phyloP scores from a whole-genome alignment of 2,888 invertebrate species.

The Chymomyza amoena region DNA sequence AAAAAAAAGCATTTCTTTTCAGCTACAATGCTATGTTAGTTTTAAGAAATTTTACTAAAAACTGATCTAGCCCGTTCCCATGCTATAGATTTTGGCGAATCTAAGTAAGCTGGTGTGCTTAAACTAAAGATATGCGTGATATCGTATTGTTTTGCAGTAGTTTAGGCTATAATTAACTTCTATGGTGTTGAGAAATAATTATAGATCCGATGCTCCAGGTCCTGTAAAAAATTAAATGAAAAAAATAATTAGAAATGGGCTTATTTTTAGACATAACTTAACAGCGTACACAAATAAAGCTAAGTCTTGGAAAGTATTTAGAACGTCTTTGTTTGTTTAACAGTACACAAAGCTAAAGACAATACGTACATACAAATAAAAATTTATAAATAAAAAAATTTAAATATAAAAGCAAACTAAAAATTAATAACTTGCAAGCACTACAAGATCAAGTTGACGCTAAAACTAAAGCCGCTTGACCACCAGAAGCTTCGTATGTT shows the following conservation, averaged over 20 bases:
- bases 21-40: conserved; percentile 47
- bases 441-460: no score
- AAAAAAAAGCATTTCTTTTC: conserved; percentile 30
- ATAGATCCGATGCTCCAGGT: conserved; percentile 83
- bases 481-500: no score
- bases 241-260: conserved; percentile 20
- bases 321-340: conserved; percentile 28
- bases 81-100: conserved; percentile 42
- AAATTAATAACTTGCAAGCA: conserved; percentile 31
- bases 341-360: conserved; percentile 27
- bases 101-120: conserved; percentile 56
- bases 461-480: no score
- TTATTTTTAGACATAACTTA: not conserved
- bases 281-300: conserved; percentile 59
- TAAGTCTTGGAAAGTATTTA: conserved; percentile 38
- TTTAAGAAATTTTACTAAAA: conserved; percentile 59
- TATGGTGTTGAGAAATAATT: conserved; percentile 79
- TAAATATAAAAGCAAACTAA: conserved; percentile 46
- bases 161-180: conserved; percentile 77
- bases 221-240: conserved; percentile 79
- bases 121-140: conserved; percentile 53
- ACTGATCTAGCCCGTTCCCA: conserved; percentile 52
- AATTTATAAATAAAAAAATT: conserved; percentile 15
- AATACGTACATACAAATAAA: conserved; percentile 17
- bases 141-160: conserved; percentile 29